Evolutionary conservation across 2,888 invertebrate species (phyloP), one percentile per base, ranked within the genome.

Genomic region (Archaeoteleia sp.): DNA sequence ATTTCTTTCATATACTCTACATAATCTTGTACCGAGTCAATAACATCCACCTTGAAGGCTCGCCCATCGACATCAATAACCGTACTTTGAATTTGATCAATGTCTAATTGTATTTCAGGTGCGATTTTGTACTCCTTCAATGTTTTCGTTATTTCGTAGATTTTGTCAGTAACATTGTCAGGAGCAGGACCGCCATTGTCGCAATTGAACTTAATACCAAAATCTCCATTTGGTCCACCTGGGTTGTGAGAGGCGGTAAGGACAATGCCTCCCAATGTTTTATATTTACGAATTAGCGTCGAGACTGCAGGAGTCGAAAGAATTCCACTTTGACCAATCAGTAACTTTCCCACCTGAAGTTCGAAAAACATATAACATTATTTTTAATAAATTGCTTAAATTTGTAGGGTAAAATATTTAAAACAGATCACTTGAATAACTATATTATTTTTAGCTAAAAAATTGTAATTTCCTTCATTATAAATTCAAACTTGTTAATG

Each of bases 181-280:
- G 98, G 96, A 0, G 98, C 98, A 0, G 99, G 98, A 0, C 96
- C 99, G 49, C 99, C 99, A 86, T 99, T 99, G 67, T 94, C 91
- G 75, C 93, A 95, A 87, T 99, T 99, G 87, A 95, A 99, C 86
- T 99, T 99, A 79, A 99, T 98, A 45, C 99, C 99, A 85, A 99
- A 99, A 87, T 99, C 99, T 72, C 95, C 94, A 81, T 97, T 90
- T 4, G 96, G 95, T 25, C 99, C 99, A 49, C 99, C 99, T 0
- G 99, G 99, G 87, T 99, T 99, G 86, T 99, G 99, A 9, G 97
- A 97, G 0, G 99, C 99, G 0, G 99, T 99, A 32, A 99, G 88
- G 30, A 99, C 94, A 74, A 99, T 98, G 7, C 98, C 99, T 74
- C 98, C 98, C 73, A 92, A 87, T 23, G 95, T 92, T 81, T 93